Percentiles rank a stretch among this genome's conserved stretches.
These are phyloP conservation scores for Gnathonemus longibarbis DNA, from an alignment of 2,113 vertebrate genomes.

Conservation along the genomic window DNA sequence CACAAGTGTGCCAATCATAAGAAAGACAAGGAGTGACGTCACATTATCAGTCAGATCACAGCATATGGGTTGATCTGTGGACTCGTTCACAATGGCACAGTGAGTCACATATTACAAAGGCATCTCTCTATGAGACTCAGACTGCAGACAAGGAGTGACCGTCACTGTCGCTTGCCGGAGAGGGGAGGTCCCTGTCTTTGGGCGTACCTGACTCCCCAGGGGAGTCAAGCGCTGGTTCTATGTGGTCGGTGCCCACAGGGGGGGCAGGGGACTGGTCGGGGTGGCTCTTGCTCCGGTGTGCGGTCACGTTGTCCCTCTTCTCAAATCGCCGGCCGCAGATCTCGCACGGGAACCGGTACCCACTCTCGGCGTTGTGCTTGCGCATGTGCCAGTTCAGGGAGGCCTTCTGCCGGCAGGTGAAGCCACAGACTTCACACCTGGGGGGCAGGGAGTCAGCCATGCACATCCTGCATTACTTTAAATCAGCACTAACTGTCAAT, in stretches of 20 bases:
- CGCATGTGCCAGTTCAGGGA: slow-evolving; percentile 80
- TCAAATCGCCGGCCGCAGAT: slow-evolving; percentile 72
- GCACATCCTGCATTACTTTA: not conserved
- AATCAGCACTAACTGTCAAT: not conserved
- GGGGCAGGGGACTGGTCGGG: slow-evolving; percentile 24
- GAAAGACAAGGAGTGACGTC: not conserved
- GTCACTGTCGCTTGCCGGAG: not conserved
- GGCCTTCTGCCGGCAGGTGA: slow-evolving; percentile 75
- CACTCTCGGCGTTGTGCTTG: slow-evolving; percentile 59
- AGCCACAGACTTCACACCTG: slow-evolving; percentile 77
- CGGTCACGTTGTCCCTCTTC: slow-evolving; percentile 67
- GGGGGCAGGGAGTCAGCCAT: not conserved
- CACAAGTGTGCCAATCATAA: not conserved
- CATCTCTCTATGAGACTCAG: not conserved
- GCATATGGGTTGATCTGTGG: not conserved
- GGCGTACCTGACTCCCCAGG: not conserved
- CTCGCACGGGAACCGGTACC: slow-evolving; percentile 67
- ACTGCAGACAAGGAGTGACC: not conserved
- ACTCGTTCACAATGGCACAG: not conserved
- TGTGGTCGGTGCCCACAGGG: not conserved
- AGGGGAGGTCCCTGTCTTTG: not conserved
- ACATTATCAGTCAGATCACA: not conserved
- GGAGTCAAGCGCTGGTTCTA: not conserved
- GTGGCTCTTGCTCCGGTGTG: slow-evolving; percentile 73
- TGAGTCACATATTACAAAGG: not conserved